Conservation (phyloP, 2,797 vertebrate species). For the Anas flavirostris region DNA sequence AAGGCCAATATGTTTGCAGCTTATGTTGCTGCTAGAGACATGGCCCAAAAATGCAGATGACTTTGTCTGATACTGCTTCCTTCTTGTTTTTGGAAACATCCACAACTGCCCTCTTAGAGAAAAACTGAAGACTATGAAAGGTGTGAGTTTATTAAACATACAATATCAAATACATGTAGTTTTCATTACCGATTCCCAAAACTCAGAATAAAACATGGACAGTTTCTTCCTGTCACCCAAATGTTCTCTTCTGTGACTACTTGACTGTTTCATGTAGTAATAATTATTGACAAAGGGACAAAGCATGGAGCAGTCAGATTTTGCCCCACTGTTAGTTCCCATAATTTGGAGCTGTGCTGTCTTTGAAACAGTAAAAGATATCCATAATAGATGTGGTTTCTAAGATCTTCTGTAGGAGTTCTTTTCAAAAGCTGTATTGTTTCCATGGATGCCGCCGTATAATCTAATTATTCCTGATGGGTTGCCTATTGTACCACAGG, state of each 20-base stretch:
- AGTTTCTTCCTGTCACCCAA: neutral
- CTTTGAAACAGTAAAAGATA: conserved; percentile 69
- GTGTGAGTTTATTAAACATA: neutral
- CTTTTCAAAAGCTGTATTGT: conserved; percentile 72
- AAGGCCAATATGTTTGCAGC: neutral
- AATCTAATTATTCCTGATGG: conserved; percentile 78
- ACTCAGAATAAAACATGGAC: neutral
- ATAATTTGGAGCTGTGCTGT: conserved; percentile 54
- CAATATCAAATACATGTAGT: neutral
- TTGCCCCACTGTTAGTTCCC: conserved; percentile 62
- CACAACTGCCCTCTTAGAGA: neutral
- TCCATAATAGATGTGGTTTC: conserved; percentile 73
- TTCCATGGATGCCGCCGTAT: conserved; percentile 70
- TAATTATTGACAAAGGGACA: conserved; percentile 62
- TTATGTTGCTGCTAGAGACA: neutral
- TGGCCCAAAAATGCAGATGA: neutral
- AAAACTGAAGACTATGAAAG: neutral
- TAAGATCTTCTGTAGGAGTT: conserved; percentile 64
- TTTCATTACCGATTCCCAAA: neutral
- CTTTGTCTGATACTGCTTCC: neutral
- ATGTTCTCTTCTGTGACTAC: conserved; percentile 9
- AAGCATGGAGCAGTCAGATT: conserved; percentile 45
- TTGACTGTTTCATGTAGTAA: conserved; percentile 66
- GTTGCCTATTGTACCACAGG: conserved; percentile 60
- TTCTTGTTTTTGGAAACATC: neutral